Percentiles rank a stretch among this genome's conserved stretches.
Conservation (phyloP, 1,140 invertebrate genomes). For the Diachasma alloeum region DNA sequence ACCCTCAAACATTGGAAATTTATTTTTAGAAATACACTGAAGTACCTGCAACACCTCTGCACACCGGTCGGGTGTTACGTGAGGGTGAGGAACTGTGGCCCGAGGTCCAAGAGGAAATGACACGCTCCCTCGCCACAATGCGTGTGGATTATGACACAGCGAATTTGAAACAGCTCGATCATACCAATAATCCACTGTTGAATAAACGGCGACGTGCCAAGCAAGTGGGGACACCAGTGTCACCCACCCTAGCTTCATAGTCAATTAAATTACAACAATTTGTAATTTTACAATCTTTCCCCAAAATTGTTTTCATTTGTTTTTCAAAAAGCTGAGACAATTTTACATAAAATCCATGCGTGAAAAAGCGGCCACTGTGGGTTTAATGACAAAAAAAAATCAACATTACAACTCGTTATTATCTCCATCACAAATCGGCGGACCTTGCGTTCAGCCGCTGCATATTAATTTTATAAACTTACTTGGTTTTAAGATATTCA, state of each 20-base stretch:
- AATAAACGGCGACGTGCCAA: constrained; percentile 77
- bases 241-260: constrained; percentile 40
- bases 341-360: no score
- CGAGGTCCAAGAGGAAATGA: constrained; percentile 99
- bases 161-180: constrained; percentile 77
- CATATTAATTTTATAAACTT: no score
- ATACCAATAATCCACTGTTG: constrained; percentile 89
- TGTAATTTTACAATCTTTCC: background rate
- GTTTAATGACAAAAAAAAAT: no score
- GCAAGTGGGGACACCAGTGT: constrained; percentile 31
- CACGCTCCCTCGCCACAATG: constrained; percentile 95
- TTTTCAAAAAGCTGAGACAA: no score
- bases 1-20: background rate
- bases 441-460: no score
- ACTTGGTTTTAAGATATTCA: no score
- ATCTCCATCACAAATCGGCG: no score
- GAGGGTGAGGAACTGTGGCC: constrained; percentile 94
- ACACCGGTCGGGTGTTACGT: constrained; percentile 85
- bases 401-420: no score
- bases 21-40: constrained; percentile 78
- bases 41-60: constrained; percentile 92
- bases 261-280: background rate
- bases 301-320: no score
- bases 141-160: constrained; percentile 91
- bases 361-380: no score